Base-by-base conservation (phyloP, 64 coral and sea anemone genomes). In the Stylophora pistillata region DNA sequence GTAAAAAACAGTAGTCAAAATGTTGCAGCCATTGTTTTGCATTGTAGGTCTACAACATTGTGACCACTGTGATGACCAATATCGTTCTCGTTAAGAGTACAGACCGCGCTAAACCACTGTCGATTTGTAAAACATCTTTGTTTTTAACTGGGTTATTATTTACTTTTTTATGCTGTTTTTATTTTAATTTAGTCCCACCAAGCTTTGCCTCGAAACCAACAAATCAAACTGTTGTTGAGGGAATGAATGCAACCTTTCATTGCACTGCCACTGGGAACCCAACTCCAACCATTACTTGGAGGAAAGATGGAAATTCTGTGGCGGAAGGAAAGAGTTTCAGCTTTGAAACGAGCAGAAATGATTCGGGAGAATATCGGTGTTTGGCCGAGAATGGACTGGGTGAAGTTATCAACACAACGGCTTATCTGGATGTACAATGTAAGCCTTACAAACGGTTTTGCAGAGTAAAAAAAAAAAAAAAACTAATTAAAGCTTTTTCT, bases 341-440 rank as follows among this genome's bases (percentile, higher is more conserved):
- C 12, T 6, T 84, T 84, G 11, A 13, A 0, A 41, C 80, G 0
- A 15, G 21, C 15, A 62, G 79, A 7, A 84, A 84, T 53, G 5
- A 69, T 1, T 25, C 61, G 25, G 80, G 80, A 54, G 10, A 84
- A 69, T 84, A 84, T 33, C 69, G 80, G 80, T 84, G 80, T 15
- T 25, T 17, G 9, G 79, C 59, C 0, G 6, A 64, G 9, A 82
- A 82, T 14, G 79, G 79, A 21, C n/a, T 82, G 0, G 15, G 56
- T 37, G 27, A 47, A 1, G 15, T 30, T 9, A 21, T 41, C 11
- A 82, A 82, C 20, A 15, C 79, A 23, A 65, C 29, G 31, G 29
- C 30, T 23, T 1, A 82, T 59, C 57, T 82, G 0, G 58, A 82
- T 41, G 79, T 82, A 29, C 58, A 59, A 2, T 79, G 77, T 79